These are phyloP conservation scores for Catonia carolina DNA, from an alignment of 2,888 invertebrate genomes.

Conservation along the genomic window DNA sequence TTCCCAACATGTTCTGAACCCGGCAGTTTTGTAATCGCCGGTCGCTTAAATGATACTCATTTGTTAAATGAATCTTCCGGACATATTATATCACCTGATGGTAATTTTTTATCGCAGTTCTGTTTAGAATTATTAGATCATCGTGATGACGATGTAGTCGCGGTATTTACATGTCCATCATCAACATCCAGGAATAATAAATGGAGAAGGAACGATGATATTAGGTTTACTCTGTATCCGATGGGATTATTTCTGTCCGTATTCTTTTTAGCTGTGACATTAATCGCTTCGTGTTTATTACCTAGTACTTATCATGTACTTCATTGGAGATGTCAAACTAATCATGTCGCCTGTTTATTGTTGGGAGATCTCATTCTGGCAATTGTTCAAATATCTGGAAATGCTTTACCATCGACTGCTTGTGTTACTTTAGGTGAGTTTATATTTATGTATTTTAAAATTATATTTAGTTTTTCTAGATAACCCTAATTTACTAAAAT, in stretches of 20 bases:
- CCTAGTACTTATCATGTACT: slow-evolving; percentile 78
- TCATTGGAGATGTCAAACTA: slow-evolving; percentile 84
- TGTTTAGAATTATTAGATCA: slow-evolving; percentile 43
- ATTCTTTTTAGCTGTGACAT: slow-evolving; percentile 71
- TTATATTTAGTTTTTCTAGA: background rate
- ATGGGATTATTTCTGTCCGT: slow-evolving; percentile 72
- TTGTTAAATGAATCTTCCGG: slow-evolving; percentile 50
- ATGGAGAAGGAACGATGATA: slow-evolving; percentile 39
- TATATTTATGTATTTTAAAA: slow-evolving; percentile 8
- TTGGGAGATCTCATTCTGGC: slow-evolving; percentile 74
- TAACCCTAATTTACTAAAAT: too few relatives aligned
- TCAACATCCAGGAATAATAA: slow-evolving; percentile 5
- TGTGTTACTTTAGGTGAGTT: slow-evolving; percentile 66
- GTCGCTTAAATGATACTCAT: slow-evolving; percentile 36
- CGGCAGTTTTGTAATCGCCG: slow-evolving; percentile 48
- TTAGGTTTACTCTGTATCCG: slow-evolving; percentile 66
- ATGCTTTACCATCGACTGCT: slow-evolving; percentile 51
- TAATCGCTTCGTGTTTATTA: slow-evolving; percentile 70
- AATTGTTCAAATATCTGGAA: slow-evolving; percentile 63
- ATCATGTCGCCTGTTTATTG: slow-evolving; percentile 76
- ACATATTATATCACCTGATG: slow-evolving; percentile 46
- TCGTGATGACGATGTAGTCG: slow-evolving; percentile 36
- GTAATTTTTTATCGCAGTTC: slow-evolving; percentile 46
- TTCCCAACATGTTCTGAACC: slow-evolving; percentile 50
- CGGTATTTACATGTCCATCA: slow-evolving; percentile 54